Conservation (phyloP, 30 jellyfish, hydroid and myxozoan species). For the Aurelia sp. region DNA sequence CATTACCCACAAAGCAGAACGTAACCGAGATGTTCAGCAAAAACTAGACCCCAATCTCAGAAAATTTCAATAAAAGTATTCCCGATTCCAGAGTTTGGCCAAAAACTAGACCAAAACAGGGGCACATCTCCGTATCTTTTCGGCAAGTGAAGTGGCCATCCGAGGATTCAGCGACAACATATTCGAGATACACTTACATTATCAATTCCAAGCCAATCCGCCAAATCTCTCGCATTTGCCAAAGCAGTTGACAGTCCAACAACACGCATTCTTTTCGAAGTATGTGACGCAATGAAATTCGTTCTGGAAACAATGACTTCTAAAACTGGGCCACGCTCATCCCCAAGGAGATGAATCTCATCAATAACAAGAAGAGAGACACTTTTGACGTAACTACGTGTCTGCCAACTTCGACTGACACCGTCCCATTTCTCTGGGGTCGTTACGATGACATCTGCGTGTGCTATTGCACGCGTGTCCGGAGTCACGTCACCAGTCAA, state of each 20-base stretch:
- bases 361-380: constrained; percentile 93
- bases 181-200: constrained; percentile 34
- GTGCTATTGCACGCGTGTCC: constrained; percentile 92
- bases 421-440: constrained; percentile 99
- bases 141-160: too few relatives aligned
- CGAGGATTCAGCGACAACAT: too few relatives aligned
- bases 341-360: constrained; percentile 99
- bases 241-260: constrained; percentile 98
- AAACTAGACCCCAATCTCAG: too few relatives aligned
- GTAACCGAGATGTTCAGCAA: too few relatives aligned
- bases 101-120: too few relatives aligned
- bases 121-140: too few relatives aligned
- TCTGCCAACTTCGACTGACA: constrained; percentile 98
- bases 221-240: constrained; percentile 99
- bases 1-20: too few relatives aligned
- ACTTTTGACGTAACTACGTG: constrained; percentile 91
- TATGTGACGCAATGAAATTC: constrained; percentile 92
- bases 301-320: constrained; percentile 98
- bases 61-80: too few relatives aligned
- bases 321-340: constrained; percentile 98
- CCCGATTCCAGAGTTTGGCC: too few relatives aligned
- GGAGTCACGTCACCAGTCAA: constrained; percentile 99
- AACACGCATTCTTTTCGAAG: constrained; percentile 83
- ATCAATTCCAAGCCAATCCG: constrained; percentile 98
- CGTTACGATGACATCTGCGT: constrained; percentile 97